These are phyloP conservation scores for Psittacula derbiana DNA, from an alignment of 2,797 vertebrate species.

Conservation along the genomic window DNA sequence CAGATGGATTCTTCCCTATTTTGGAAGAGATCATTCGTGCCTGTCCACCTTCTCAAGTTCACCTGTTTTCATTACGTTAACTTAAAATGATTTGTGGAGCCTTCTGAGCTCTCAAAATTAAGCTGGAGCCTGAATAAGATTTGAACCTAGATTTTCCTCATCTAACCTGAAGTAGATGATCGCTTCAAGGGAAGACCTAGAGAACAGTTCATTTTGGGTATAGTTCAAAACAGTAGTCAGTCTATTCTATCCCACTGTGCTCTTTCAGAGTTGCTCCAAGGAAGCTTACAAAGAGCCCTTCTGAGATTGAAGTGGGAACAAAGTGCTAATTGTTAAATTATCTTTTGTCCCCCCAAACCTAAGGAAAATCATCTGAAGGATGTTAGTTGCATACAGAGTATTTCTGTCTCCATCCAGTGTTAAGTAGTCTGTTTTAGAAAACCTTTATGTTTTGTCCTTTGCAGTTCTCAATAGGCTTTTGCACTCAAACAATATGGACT, in stretches of 20 bases:
- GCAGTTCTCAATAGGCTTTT: constrained; percentile 60
- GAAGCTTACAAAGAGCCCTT: constrained; percentile 56
- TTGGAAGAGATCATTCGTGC: constrained; percentile 61
- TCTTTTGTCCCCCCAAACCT: constrained; percentile 41
- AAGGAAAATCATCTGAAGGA: constrained; percentile 59
- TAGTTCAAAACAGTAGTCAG: constrained; percentile 61
- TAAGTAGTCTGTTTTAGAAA: constrained; percentile 70
- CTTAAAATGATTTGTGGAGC: constrained; percentile 66
- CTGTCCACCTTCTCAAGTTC: constrained; percentile 67
- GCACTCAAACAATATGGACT: constrained; percentile 54
- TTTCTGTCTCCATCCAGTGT: constrained; percentile 58
- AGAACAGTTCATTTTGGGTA: constrained; percentile 64
- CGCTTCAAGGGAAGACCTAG: constrained; percentile 52
- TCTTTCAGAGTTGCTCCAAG: constrained; percentile 58
- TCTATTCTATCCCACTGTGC: constrained; percentile 53
- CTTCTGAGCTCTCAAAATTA: constrained; percentile 65
- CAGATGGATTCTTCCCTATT: constrained; percentile 65
- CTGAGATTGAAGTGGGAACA: constrained; percentile 63
- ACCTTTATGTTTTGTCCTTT: constrained; percentile 47
- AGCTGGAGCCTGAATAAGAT: constrained; percentile 54
- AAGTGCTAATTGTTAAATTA: constrained; percentile 70
- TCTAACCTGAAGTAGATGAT: constrained; percentile 52
- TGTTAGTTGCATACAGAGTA: constrained; percentile 61
- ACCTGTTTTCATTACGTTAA: constrained; percentile 67
- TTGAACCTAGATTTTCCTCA: constrained; percentile 64